Base-by-base conservation (phyloP, 2,113 vertebrate genomes). In the Sinocyclocheilus maitianheensis region DNA sequence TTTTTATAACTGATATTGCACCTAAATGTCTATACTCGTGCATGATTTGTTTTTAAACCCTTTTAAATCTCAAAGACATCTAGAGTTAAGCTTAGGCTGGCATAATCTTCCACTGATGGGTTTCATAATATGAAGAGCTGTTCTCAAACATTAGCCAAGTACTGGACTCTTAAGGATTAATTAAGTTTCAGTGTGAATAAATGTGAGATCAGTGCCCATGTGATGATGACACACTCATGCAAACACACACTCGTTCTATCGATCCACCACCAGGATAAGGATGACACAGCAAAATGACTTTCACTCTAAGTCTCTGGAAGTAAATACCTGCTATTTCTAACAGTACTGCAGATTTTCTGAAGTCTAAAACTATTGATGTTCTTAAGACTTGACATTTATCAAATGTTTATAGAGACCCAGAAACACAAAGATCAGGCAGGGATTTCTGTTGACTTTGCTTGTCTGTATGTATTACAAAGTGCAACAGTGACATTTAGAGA, bases 201-300 rank as follows among this genome's bases (percentile, higher is more conserved):
- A 48, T 81, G 79, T 81, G 79, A 81, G 78, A 81, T 65, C 40
- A 26, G 60, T 48, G 40, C 30, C 79, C 78, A 81, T 81, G 60
- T 48, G 79, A 81, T 40, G 55, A 80, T 80, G 16, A 51, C 74
- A 77, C 72, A 84, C 74, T 48, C 40, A 63, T 14, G 20, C 58
- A 77, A n/a, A 18, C 24, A 76, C 37, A 77, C 22, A 77, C n/a
- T 67, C 20, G n/a, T 34, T 75, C 71, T 55, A 72, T 46, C 40
- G 74, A 37, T 48, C 81, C 46, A 71, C 65, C 84, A 84, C 24
- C 37, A 83, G 1, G 75, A 14, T 67, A 13, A 84, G 30, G 72
- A 82, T 88, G 87, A 82, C 78, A 48, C 78, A 81, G 83, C 83
- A 85, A 67, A 60, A 55, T 24, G 14, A 85, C 7, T 48, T 63